These are phyloP conservation scores for Oscheius sp. DNA, from an alignment of 2,888 invertebrate species.

Conservation along the genomic window DNA sequence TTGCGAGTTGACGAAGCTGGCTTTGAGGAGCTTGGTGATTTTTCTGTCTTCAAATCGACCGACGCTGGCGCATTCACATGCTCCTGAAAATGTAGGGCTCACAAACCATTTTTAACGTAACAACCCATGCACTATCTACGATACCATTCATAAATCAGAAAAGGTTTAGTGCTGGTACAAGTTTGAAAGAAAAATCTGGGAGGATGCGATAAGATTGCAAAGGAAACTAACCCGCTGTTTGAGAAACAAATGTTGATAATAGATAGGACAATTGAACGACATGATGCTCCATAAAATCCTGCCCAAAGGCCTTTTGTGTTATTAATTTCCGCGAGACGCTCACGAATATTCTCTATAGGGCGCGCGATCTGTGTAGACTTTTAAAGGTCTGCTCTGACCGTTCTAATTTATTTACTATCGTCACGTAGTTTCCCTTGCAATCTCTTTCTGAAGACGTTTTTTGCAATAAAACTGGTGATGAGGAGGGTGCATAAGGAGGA, in stretches of 20 bases:
- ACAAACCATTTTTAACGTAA: neutral
- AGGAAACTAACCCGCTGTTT: neutral
- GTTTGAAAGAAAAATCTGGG: neutral
- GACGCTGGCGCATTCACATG: slow-evolving; percentile 36
- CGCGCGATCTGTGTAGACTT: neutral
- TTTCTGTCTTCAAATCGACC: slow-evolving; percentile 26
- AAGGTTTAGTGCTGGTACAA: too few species aligned
- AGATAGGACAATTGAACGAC: too few species aligned
- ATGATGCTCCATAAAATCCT: too few species aligned
- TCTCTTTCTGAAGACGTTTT: neutral
- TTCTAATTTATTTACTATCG: neutral
- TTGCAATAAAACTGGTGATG: neutral
- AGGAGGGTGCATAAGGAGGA: slow-evolving; percentile 4
- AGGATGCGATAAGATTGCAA: neutral
- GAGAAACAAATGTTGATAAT: too few species aligned
- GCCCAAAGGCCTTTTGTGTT: too few species aligned
- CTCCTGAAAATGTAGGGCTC: slow-evolving; percentile 26
- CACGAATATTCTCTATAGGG: neutral
- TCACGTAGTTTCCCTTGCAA: slow-evolving; percentile 6
- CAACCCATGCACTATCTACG: too few species aligned
- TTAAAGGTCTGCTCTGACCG: too few species aligned
- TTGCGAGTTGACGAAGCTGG: slow-evolving; percentile 13
- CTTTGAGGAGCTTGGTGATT: slow-evolving; percentile 30
- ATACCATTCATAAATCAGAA: too few species aligned
- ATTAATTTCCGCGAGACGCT: too few species aligned